Conservation (phyloP, 1,140 invertebrate genomes). For the Nilaparvata lugens region DNA sequence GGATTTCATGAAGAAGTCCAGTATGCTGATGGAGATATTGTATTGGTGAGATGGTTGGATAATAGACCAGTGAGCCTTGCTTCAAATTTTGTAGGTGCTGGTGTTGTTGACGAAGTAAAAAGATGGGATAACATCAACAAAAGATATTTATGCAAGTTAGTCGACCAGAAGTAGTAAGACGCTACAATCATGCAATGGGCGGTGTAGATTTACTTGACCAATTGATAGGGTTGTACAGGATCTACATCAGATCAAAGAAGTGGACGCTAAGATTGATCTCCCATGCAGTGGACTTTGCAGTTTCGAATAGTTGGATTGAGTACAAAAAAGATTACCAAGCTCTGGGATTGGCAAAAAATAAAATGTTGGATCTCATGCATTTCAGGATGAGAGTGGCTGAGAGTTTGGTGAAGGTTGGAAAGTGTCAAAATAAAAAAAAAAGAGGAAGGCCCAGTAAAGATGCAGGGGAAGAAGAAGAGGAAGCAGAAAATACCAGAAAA, state of each 20-base stretch:
- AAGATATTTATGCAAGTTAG: too few species aligned
- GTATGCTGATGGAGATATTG: neutral
- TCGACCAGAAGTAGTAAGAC: constrained; percentile 31
- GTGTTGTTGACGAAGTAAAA: too few species aligned
- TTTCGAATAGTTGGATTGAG: constrained; percentile 28
- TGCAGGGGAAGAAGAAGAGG: neutral
- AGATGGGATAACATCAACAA: too few species aligned
- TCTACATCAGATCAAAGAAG: constrained; percentile 29
- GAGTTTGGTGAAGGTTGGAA: too few species aligned
- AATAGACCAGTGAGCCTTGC: too few species aligned
- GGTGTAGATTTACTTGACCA: constrained; percentile 32
- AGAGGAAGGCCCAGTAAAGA: neutral
- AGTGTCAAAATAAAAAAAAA: neutral
- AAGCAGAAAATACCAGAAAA: neutral
- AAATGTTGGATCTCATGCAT: neutral
- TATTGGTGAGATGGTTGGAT: too few species aligned
- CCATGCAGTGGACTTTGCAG: constrained; percentile 28
- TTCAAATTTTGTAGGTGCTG: too few species aligned
- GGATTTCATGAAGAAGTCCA: constrained; percentile 7
- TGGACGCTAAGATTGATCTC: constrained; percentile 30
- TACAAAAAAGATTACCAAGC: constrained; percentile 21
- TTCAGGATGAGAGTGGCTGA: too few species aligned
- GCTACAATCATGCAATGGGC: constrained; percentile 36
- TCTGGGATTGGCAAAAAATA: constrained; percentile 1
- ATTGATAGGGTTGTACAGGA: constrained; percentile 27